phyloP scores from a whole-genome alignment of 2,113 vertebrate genomes.

The Corythaeola cristata region DNA sequence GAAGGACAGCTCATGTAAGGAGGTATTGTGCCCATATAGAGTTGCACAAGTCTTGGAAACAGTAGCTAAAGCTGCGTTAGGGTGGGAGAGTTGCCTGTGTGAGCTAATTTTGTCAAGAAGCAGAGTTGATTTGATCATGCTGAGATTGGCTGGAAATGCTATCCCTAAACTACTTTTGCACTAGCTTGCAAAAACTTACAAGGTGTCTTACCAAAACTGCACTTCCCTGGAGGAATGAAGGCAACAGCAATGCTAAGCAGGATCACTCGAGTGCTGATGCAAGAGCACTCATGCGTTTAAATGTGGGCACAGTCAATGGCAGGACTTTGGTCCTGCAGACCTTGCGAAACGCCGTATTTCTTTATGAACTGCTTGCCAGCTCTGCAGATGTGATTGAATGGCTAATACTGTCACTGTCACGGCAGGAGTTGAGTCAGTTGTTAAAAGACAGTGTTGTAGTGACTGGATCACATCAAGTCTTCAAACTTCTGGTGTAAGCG shows the following conservation, averaged over 20 bases:
- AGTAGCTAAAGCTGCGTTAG: background rate
- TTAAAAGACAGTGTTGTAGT: background rate
- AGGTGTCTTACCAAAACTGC: background rate
- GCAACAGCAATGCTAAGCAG: background rate
- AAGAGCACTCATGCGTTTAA: background rate
- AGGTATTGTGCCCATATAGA: fast-evolving
- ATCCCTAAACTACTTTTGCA: background rate
- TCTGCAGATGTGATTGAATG: background rate
- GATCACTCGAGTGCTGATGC: background rate
- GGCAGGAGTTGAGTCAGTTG: background rate
- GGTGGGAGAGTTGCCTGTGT: background rate
- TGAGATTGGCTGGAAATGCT: background rate
- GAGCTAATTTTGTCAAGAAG: background rate
- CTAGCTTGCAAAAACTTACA: background rate
- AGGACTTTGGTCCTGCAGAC: background rate
- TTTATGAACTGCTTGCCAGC: background rate
- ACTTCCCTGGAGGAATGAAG: background rate
- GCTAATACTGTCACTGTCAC: background rate
- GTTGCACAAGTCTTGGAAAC: background rate
- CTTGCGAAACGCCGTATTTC: background rate
- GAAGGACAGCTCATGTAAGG: fast-evolving
- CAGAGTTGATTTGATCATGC: background rate
- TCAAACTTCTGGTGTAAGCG: background rate
- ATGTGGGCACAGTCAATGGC: background rate
- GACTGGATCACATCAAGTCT: background rate